Conservation (phyloP, 2,888 invertebrate genomes). For the Hyalella azteca region DNA sequence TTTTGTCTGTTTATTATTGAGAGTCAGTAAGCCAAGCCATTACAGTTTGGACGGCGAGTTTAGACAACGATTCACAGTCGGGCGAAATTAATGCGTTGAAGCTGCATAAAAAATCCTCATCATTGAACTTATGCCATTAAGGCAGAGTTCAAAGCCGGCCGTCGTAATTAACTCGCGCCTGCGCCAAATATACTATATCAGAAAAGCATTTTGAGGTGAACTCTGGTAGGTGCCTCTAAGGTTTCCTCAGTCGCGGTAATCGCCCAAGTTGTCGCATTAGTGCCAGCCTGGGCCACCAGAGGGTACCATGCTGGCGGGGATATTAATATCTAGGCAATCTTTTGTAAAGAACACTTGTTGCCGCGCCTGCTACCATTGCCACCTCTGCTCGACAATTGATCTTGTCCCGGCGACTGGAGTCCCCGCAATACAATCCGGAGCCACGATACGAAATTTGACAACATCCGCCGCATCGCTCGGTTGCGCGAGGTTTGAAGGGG, state of each 20-base stretch:
- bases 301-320: background rate
- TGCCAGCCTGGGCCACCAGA: conserved; percentile 31
- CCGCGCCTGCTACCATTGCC: background rate
- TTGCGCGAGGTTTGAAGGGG: too few species aligned
- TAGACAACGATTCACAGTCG: background rate
- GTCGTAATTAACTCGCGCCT: conserved; percentile 19
- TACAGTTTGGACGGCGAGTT: too few species aligned
- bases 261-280: conserved; percentile 30
- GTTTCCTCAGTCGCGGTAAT: conserved; percentile 26
- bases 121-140: conserved; percentile 32
- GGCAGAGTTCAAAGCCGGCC: conserved; percentile 17
- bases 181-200: conserved; percentile 31
- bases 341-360: conserved; percentile 25
- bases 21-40: too few species aligned
- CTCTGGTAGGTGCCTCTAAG: conserved; percentile 4
- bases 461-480: too few species aligned
- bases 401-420: background rate
- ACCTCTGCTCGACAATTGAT: background rate
- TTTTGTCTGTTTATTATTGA: too few species aligned
- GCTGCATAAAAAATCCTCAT: conserved; percentile 3
- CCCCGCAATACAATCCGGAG: too few species aligned
- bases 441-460: too few species aligned
- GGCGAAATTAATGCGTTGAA: background rate
- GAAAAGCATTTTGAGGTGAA: conserved; percentile 33
- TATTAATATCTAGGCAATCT: conserved; percentile 17